Evolutionary conservation across 2,797 vertebrate species (phyloP).

Genomic region (Tapirus indicus): DNA sequence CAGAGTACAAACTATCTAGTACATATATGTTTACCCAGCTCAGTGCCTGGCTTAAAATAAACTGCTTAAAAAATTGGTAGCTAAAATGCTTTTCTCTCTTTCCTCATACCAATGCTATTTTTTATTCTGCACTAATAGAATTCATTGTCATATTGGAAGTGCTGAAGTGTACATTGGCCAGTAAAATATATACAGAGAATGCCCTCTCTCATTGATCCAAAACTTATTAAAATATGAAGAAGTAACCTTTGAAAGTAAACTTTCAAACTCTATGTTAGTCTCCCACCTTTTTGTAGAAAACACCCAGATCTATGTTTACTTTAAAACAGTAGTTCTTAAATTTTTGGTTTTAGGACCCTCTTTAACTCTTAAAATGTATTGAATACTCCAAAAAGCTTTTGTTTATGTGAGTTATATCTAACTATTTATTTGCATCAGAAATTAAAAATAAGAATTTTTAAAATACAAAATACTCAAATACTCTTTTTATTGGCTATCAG

Average conservation of each 20-base stretch:
- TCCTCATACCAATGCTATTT: neutral
- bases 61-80: neutral
- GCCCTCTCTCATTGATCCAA: neutral
- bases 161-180: neutral
- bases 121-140: neutral
- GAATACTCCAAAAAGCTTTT: neutral
- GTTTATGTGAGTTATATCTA: neutral
- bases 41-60: neutral
- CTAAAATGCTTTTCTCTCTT: neutral
- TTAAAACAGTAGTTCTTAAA: neutral
- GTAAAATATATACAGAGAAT: neutral
- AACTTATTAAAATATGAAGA: neutral
- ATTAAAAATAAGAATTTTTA: neutral
- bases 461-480: neutral
- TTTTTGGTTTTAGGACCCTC: neutral
- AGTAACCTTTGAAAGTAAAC: neutral
- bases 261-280: neutral
- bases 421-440: neutral
- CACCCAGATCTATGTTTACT: neutral
- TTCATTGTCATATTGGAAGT: neutral
- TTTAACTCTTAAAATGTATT: neutral
- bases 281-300: neutral
- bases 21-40: neutral
- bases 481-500: neutral
- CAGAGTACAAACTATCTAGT: neutral